Base-by-base conservation (phyloP, 2,888 invertebrate species). In the Therioaphis trifolii region DNA sequence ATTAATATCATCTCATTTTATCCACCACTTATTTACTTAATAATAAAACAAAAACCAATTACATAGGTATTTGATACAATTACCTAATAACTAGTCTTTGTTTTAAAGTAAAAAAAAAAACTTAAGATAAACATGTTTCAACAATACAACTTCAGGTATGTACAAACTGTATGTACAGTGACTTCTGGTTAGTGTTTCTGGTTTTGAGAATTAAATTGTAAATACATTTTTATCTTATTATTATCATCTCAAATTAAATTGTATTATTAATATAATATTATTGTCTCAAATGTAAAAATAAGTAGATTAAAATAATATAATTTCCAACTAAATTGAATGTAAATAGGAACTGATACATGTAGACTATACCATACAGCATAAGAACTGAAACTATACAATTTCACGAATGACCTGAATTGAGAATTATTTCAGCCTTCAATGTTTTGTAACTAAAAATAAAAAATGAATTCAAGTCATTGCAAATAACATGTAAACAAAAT, bases 351-450 rank as follows among this genome's bases (percentile, higher is more conserved):
- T 35, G 7, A 35, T 35, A n/a, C n/a, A n/a, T n/a, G n/a, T n/a
- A n/a, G n/a, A n/a, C n/a, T n/a, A n/a, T n/a, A n/a, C n/a, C n/a
- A n/a, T n/a, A n/a, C n/a, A 35, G 3, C 7, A 35, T 35, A 35
- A 35, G 35, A 35, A 15, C 5, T 35, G 18, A 68, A 68, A 24
- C 52, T 29, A 11, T 49, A 40, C 1, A 63, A 55, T 58, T 71
- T 58, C 24, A 40, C 4, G n/a, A 52, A 12, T 55, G 71, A 72
- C 72, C 61, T 18, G 1, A 61, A 80, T 80, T 61, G 12, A 71
- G 63, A 72, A 80, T 72, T 72, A 80, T 61, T 80, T 72, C 18
- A 80, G 21, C 71, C 72, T 80, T 80, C 80, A 80, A 63, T 46
- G n/a, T 5, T 24, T 52, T 68, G 24, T 18, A 24, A 12, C 4